These are phyloP conservation scores for Ranitomeya variabilis DNA, from an alignment of 2,113 vertebrate genomes.

Conservation along the genomic window DNA sequence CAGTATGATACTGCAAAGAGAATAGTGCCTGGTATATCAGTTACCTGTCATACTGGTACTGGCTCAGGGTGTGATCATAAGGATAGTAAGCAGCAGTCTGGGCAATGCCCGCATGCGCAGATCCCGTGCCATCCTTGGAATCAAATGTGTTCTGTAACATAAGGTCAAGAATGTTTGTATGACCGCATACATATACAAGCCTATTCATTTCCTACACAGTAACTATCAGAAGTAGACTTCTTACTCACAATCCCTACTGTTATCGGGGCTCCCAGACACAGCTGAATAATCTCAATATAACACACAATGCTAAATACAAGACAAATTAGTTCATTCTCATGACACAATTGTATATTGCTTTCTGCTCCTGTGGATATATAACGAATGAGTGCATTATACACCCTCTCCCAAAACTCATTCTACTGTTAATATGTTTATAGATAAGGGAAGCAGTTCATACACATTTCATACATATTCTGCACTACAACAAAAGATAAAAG, in stretches of 20 bases:
- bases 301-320: conserved; percentile 45
- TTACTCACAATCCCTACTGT: not conserved
- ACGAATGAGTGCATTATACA: conserved; percentile 45
- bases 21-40: conserved; percentile 25
- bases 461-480: conserved; percentile 58
- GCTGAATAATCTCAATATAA: conserved; percentile 50
- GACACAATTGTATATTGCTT: conserved; percentile 50
- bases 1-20: not conserved
- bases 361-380: conserved; percentile 44
- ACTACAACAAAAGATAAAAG: conserved; percentile 54
- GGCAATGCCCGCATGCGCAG: conserved; percentile 89
- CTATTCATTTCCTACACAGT: not conserved
- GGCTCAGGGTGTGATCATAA: conserved; percentile 90
- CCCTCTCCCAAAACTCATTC: conserved; percentile 48
- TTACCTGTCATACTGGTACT: conserved; percentile 98
- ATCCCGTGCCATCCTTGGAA: conserved; percentile 86
- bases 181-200: conserved; percentile 6
- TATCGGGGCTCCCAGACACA: conserved; percentile 42
- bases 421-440: conserved; percentile 56
- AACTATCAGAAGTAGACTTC: not conserved
- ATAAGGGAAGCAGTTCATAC: conserved; percentile 57
- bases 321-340: conserved; percentile 39
- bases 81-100: conserved; percentile 89
- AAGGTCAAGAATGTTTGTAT: conserved; percentile 39
- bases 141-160: conserved; percentile 90